Percentiles rank a stretch among this genome's conserved stretches.
Conservation (phyloP, 2,888 invertebrate species). For the Lissocephala sabroskyi region DNA sequence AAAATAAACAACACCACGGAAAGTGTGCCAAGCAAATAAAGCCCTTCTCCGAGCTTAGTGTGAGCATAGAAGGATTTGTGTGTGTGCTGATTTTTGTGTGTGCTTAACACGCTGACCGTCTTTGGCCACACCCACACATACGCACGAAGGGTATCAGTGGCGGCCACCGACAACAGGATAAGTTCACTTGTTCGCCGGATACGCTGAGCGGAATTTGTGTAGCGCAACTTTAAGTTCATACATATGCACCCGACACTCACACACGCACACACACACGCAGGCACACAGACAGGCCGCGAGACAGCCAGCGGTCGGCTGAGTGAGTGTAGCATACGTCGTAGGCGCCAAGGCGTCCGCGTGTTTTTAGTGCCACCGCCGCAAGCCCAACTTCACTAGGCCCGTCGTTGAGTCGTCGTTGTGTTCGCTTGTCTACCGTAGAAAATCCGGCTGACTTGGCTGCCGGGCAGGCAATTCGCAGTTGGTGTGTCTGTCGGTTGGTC, state of each 20-base stretch:
- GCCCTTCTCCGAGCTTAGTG: too few species aligned
- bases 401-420: not conserved
- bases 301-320: too few species aligned
- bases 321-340: conserved; percentile 24
- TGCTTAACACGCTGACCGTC: too few species aligned
- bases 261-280: not conserved
- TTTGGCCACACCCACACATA: not conserved
- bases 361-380: not conserved
- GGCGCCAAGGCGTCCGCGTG: conserved; percentile 28
- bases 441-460: too few species aligned
- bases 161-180: conserved; percentile 9
- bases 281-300: not conserved
- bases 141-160: not conserved
- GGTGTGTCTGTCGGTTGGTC: not conserved
- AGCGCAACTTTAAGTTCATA: conserved; percentile 28
- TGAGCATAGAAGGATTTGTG: not conserved
- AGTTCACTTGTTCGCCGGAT: conserved; percentile 17
- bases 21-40: conserved; percentile 19
- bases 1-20: conserved; percentile 36
- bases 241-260: too few species aligned
- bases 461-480: too few species aligned
- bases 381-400: conserved; percentile 13
- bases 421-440: conserved; percentile 26
- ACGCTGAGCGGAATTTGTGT: conserved; percentile 17
- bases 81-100: not conserved